Evolutionary conservation across 2,888 invertebrate species (phyloP).

Genomic region (Cantharis flavilabris): DNA sequence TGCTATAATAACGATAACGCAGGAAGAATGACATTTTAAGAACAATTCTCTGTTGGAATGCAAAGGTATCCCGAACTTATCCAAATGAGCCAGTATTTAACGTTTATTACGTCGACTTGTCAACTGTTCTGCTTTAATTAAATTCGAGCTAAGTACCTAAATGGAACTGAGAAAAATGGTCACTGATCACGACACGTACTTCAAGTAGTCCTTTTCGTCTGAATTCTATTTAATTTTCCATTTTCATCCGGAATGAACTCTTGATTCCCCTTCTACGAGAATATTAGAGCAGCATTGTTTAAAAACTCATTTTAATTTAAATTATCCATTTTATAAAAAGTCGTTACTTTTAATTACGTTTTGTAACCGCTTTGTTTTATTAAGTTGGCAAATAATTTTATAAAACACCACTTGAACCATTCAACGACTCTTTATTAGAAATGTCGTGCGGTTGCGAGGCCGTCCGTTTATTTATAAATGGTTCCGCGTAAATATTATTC

Average conservation of each 20-base stretch:
- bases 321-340: neutral
- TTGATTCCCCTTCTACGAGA: neutral
- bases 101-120: constrained; percentile 27
- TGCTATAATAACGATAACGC: neutral
- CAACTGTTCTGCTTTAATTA: constrained; percentile 34
- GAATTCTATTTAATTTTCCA: constrained; percentile 10
- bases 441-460: neutral
- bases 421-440: neutral
- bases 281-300: neutral
- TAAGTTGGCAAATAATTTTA: neutral
- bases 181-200: constrained; percentile 21
- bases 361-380: neutral
- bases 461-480: neutral
- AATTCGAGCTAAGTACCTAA: constrained; percentile 34
- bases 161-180: constrained; percentile 24
- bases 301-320: neutral
- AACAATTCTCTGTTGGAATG: constrained; percentile 15
- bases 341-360: neutral
- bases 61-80: constrained; percentile 24
- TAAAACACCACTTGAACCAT: neutral
- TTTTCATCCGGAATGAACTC: constrained; percentile 9
- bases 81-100: constrained; percentile 23
- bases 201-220: neutral
- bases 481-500: neutral
- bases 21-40: constrained; percentile 17